Evolutionary conservation across 2,113 vertebrate genomes (phyloP), one percentile per base, ranked within the genome.

Genomic region (Lanius ludovicianus): DNA sequence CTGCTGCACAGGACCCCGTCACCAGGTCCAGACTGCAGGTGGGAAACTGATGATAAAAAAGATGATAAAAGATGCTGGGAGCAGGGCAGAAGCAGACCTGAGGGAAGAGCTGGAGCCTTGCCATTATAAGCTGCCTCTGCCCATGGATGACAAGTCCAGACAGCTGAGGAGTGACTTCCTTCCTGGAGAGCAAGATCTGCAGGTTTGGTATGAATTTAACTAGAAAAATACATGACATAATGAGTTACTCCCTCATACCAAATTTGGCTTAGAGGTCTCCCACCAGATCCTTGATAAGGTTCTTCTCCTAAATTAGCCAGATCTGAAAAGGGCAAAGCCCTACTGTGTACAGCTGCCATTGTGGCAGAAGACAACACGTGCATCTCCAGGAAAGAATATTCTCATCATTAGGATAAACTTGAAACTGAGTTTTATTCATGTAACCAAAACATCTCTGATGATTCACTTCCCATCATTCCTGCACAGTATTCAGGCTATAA

Each of bases 361-460:
- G 2, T 44, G 39, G 89, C 73, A 64, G 57, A 62, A 91, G 57
- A 60, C 74, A 88, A 62, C 9, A 8, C 4, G 1, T 71, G 11
- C 44, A 37, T 90, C 84, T 91, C 56, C 77, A 78, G 85, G 71
- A 68, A 93, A 68, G 20, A 81, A 41, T 70, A 90, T 42, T 75
- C 74, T 59, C 49, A 80, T 95, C 87, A 33, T 73, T 33, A 80
- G 64, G 60, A 91, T 81, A 83, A 96, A 65, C 57, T 30, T 70
- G 78, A 96, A 95, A 95, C 71, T 93, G 89, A 83, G 64, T 94
- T 89, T 95, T 81, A 76, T 73, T 97, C 55, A 83, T 22, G 37
- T 57, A 96, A 97, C 91, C 79, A 95, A 89, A 97, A 87, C 55
- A 76, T 89, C 79, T 84, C 94, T 44, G n/a, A 56, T 92, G 86